These are phyloP conservation scores for Choloepus didactylus DNA, from an alignment of 2,797 vertebrate genomes.

Conservation along the genomic window DNA sequence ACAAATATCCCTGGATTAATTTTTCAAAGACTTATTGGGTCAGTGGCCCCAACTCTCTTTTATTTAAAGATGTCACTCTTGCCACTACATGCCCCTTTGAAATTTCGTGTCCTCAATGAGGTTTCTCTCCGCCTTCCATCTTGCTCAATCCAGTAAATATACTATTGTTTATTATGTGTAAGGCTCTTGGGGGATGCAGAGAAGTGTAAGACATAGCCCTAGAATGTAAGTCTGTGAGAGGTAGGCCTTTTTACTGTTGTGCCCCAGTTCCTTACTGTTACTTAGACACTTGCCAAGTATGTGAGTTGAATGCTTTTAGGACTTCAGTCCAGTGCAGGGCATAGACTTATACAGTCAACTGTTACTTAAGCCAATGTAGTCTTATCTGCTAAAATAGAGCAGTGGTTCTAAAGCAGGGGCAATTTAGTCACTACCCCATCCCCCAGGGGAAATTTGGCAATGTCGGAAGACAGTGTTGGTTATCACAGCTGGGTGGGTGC, in stretches of 20 bases:
- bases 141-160: not conserved
- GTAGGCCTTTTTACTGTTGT: not conserved
- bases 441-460: not conserved
- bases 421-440: not conserved
- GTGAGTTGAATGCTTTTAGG: not conserved
- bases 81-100: not conserved
- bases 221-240: not conserved
- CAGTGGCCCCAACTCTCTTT: not conserved
- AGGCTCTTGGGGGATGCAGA: not conserved
- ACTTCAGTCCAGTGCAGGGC: not conserved
- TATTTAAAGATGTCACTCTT: not conserved
- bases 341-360: not conserved
- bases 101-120: not conserved
- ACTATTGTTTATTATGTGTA: not conserved
- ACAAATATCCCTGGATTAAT: not conserved
- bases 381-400: not conserved
- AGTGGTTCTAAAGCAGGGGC: not conserved
- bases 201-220: not conserved
- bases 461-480: not conserved
- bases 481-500: not conserved
- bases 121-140: not conserved
- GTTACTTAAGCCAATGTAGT: not conserved
- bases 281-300: not conserved
- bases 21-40: constrained; percentile 15
- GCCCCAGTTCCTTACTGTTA: not conserved